These are phyloP conservation scores for Pelobates cultripes DNA, from an alignment of 2,797 vertebrate genomes.

Conservation along the genomic window DNA sequence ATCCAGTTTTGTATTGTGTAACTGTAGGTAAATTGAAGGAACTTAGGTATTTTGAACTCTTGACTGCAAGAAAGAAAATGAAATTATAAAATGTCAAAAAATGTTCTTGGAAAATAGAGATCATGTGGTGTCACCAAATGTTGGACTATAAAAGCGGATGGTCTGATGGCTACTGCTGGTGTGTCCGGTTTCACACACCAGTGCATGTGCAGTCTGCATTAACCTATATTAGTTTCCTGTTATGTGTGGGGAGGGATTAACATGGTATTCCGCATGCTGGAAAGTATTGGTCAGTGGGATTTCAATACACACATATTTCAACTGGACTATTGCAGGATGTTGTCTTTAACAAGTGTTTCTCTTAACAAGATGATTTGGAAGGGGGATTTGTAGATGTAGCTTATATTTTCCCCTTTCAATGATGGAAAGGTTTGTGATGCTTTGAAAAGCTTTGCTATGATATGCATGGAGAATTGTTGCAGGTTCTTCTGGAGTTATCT, in stretches of 20 bases:
- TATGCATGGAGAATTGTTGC: conserved; percentile 1
- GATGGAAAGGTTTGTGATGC: conserved; percentile 24
- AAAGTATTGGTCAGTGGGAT: neutral
- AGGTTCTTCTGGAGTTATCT: neutral
- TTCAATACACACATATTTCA: neutral
- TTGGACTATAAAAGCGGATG: neutral
- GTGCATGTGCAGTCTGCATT: neutral
- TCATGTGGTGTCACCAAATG: too few relatives aligned
- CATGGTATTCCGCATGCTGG: neutral
- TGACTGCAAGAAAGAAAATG: neutral
- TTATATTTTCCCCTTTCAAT: neutral
- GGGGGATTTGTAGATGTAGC: neutral
- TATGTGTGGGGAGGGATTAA: neutral
- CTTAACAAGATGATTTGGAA: neutral
- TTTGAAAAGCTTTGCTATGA: conserved; percentile 29
- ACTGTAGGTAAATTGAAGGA: neutral
- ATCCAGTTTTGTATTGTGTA: neutral
- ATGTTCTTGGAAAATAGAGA: neutral
- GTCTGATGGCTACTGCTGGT: neutral
- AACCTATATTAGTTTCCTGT: neutral
- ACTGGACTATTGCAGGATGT: neutral
- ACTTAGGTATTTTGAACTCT: neutral
- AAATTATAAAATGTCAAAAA: neutral
- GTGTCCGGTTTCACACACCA: too few relatives aligned
- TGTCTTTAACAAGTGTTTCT: neutral